These are phyloP conservation scores for Urocyon cinereoargenteus DNA, from an alignment of 2,797 vertebrate genomes.

Conservation along the genomic window DNA sequence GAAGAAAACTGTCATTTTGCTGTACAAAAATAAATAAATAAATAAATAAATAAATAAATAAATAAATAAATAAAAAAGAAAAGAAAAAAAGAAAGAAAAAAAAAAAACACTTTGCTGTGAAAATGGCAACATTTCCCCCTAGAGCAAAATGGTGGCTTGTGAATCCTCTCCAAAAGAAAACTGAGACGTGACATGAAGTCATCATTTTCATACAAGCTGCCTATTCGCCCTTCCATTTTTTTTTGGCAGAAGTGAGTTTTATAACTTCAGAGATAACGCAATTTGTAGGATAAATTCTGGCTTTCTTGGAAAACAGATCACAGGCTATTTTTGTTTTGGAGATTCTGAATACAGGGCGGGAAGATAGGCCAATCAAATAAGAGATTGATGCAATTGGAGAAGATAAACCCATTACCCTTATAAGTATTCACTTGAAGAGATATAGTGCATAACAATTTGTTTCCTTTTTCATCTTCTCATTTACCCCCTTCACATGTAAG, in stretches of 20 bases:
- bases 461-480: background rate
- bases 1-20: conserved; percentile 73
- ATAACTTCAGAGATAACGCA: conserved; percentile 63
- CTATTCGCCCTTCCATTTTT: background rate
- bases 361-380: background rate
- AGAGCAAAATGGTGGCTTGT: conserved; percentile 68
- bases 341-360: background rate
- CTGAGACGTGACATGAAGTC: conserved; percentile 43
- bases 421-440: background rate
- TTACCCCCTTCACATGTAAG: background rate
- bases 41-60: too few species aligned
- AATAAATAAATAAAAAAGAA: background rate
- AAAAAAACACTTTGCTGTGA: conserved; percentile 59
- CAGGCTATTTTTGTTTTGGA: background rate
- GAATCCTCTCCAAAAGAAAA: conserved; percentile 69
- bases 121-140: conserved; percentile 73
- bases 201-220: conserved; percentile 56
- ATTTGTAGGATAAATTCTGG: conserved; percentile 50
- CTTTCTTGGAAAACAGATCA: conserved; percentile 56
- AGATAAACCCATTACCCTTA: background rate
- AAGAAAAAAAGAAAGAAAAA: background rate
- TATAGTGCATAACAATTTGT: background rate
- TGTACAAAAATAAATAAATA: background rate
- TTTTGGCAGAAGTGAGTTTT: conserved; percentile 55
- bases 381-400: background rate